Base-by-base conservation (phyloP, 2,888 invertebrate genomes). In the Dysmachus trigonus region DNA sequence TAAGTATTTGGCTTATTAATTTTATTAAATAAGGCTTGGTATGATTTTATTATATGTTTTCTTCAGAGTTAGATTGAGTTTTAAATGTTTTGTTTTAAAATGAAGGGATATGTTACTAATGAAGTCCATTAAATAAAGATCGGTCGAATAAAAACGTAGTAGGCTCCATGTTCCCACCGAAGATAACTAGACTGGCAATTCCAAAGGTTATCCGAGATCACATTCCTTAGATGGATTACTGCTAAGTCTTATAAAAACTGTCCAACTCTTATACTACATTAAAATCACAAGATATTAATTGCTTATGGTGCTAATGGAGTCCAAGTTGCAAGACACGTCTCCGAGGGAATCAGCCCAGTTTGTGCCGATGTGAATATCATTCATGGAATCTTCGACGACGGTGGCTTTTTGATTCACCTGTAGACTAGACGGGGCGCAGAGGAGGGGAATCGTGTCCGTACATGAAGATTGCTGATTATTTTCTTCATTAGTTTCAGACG, bases 251-350 rank as follows among this genome's bases (percentile, higher is more conserved):
- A 83, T 83, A 83, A 83, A 83, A 83, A 83, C 83, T 62, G 4
- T 83, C 72, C 31, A 83, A 72, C 71, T 83, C 72, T 82, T 82
- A 82, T 7, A 18, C 82, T 82, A 71, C 38, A 72, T 71, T 47
- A 83, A 82, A 83, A 83, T 83, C 83, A 83, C 83, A 83, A 72
- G 30, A 53, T 53, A 74, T 88, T 88, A 89, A 87, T 87, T 89
- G 86, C 89, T 89, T 79, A 89, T 89, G 35, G 88, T 88, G 53
- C 88, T 89, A 30, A 89, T 88, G 22, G 88, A 88, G 84, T 89
- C 89, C 35, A 88, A 86, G 84, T 88, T 89, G n/a, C 86, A 84
- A 51, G 87, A 87, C 13, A 87, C 84, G 79, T 86, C 87, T 35
- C 87, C 87, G 18, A 86, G 76, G 4, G 87, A 87, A 76, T 87